Evolutionary conservation across 2,888 invertebrate species (phyloP).

Genomic region (Hyppa rectilinea): DNA sequence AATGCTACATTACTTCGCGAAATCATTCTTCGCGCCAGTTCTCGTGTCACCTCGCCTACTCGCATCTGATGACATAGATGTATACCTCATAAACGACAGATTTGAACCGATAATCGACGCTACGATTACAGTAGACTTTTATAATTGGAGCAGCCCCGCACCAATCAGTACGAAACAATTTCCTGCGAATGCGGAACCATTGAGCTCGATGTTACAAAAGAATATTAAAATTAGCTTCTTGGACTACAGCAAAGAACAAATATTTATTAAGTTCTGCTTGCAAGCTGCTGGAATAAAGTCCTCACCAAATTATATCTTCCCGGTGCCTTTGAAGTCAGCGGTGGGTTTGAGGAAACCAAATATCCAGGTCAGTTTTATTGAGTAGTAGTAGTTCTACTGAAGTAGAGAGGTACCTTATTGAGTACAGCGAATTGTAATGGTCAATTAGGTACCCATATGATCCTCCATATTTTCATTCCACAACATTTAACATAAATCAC

Average conservation of each 20-base stretch:
- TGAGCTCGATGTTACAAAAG: slow-evolving; percentile 78
- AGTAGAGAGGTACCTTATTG: neutral
- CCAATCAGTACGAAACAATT: slow-evolving; percentile 79
- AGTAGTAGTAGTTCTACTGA: too few relatives aligned
- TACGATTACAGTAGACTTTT: slow-evolving; percentile 90
- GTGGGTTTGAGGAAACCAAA: slow-evolving; percentile 88
- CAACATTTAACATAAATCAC: neutral
- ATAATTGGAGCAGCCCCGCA: slow-evolving; percentile 89
- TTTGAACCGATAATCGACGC: slow-evolving; percentile 84
- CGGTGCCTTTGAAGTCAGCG: slow-evolving; percentile 90
- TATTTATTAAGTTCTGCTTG: slow-evolving; percentile 89
- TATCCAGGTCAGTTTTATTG: slow-evolving; percentile 87
- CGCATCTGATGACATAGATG: slow-evolving; percentile 86
- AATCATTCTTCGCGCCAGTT: slow-evolving; percentile 95
- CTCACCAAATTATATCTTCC: slow-evolving; percentile 92
- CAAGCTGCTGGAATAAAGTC: slow-evolving; percentile 81
- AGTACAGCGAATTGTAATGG: neutral
- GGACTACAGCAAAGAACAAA: slow-evolving; percentile 73
- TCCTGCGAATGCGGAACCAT: slow-evolving; percentile 70
- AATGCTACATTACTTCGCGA: slow-evolving; percentile 97
- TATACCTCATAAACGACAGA: slow-evolving; percentile 93
- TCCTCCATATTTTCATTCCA: neutral
- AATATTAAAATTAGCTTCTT: slow-evolving; percentile 73
- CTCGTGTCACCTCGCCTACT: slow-evolving; percentile 92
- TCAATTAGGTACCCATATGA: neutral